Conservation (phyloP, 2,888 invertebrate species). For the Pyrochroa serraticornis region DNA sequence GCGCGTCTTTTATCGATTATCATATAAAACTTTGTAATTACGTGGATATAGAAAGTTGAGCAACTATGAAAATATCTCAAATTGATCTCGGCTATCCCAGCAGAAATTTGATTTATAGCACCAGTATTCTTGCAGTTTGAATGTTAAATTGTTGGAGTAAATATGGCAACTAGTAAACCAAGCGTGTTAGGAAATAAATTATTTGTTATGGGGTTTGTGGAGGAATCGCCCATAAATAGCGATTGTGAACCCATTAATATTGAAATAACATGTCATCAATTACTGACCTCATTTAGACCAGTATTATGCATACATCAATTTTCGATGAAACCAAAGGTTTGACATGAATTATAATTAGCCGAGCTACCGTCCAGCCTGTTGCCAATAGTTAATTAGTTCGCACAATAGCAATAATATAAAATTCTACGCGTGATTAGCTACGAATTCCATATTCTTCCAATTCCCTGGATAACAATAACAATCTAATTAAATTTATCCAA, state of each 20-base stretch:
- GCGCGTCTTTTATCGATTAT: slow-evolving; percentile 14
- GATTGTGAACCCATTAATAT: slow-evolving; percentile 26
- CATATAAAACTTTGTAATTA: slow-evolving; percentile 21
- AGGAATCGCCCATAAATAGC: slow-evolving; percentile 26
- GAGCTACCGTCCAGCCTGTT: slow-evolving; percentile 8
- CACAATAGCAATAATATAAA: neutral
- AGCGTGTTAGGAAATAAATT: slow-evolving; percentile 17
- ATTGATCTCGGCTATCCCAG: no score
- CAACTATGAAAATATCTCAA: no score
- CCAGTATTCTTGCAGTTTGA: neutral
- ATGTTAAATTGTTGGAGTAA: slow-evolving; percentile 10
- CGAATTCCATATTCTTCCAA: no score
- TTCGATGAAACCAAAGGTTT: slow-evolving; percentile 24
- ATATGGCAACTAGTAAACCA: slow-evolving; percentile 5
- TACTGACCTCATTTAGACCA: slow-evolving; percentile 26
- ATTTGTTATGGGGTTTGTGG: slow-evolving; percentile 23
- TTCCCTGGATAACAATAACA: neutral
- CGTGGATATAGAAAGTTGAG: neutral
- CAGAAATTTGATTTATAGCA: no score
- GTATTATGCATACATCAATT: slow-evolving; percentile 25
- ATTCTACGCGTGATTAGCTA: no score
- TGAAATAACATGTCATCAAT: slow-evolving; percentile 31
- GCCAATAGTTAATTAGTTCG: slow-evolving; percentile 2
- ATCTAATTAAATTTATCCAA: neutral
- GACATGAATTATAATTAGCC: slow-evolving; percentile 16